Conservation (phyloP, 2,797 vertebrate genomes). For the Hirundo rustica region DNA sequence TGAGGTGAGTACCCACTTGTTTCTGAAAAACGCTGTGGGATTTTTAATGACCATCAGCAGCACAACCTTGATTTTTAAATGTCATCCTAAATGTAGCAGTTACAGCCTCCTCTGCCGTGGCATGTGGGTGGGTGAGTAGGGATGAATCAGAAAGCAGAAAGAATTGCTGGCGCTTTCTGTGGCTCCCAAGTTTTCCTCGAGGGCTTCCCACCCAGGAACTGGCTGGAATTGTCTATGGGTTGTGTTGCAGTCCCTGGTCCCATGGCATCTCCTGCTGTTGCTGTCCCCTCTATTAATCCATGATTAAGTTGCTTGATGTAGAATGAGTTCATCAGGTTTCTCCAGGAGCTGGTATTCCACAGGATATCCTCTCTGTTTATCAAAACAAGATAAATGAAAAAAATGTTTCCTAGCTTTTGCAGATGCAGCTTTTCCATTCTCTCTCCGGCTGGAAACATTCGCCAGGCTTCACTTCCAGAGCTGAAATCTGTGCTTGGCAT, state of each 20-base stretch:
- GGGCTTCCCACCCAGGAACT: slow-evolving; percentile 5
- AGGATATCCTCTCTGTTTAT: neutral
- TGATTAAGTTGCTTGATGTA: neutral
- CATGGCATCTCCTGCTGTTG: neutral
- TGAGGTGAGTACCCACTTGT: neutral
- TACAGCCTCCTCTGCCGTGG: slow-evolving; percentile 21
- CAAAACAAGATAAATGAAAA: neutral
- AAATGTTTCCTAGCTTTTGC: neutral
- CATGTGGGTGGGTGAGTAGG: slow-evolving; percentile 33
- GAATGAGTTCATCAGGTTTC: neutral
- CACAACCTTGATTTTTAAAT: slow-evolving; percentile 63
- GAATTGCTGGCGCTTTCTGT: slow-evolving; percentile 39
- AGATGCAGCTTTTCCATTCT: slow-evolving; percentile 22
- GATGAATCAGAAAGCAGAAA: slow-evolving; percentile 60
- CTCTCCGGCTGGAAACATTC: neutral
- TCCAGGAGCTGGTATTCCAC: neutral
- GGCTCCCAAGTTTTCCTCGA: slow-evolving; percentile 27
- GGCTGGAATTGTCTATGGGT: neutral
- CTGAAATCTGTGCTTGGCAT: slow-evolving; percentile 3
- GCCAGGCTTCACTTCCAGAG: neutral
- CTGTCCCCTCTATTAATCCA: neutral
- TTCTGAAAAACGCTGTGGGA: slow-evolving; percentile 21
- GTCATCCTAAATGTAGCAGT: slow-evolving; percentile 57
- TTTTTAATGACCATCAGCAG: slow-evolving; percentile 62
- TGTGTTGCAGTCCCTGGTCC: neutral